Conservation (phyloP, 92 coral and sea anemone genomes). For the Umimayanthus kanabou region DNA sequence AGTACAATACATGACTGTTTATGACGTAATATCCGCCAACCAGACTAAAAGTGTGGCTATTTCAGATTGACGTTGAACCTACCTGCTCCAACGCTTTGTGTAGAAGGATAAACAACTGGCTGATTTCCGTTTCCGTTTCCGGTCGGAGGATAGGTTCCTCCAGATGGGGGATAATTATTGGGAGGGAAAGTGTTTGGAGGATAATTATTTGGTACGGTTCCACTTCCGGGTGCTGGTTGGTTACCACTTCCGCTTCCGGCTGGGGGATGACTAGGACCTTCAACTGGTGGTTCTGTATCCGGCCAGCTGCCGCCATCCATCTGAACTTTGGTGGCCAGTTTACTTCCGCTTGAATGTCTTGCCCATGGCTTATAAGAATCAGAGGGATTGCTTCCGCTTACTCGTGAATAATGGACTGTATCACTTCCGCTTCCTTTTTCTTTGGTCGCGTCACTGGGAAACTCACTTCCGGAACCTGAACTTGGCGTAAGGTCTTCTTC, state of each 20-base stretch:
- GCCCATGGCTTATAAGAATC: not conserved
- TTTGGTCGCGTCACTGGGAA: not conserved
- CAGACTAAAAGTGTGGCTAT: not conserved
- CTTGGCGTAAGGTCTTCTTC: not conserved
- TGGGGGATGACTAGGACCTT: slow-evolving; percentile 4
- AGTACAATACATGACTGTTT: not conserved
- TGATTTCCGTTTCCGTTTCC: slow-evolving; percentile 27
- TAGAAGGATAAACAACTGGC: slow-evolving; percentile 11
- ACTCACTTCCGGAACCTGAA: slow-evolving; percentile 18
- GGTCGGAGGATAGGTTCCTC: slow-evolving; percentile 29
- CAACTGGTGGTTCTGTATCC: slow-evolving; percentile 1
- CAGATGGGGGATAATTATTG: not conserved
- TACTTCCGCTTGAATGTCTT: not conserved
- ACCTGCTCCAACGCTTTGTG: slow-evolving; percentile 3
- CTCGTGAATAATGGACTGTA: not conserved
- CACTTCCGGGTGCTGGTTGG: slow-evolving; percentile 25
- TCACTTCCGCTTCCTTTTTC: slow-evolving; percentile 2
- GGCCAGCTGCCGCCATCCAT: slow-evolving; percentile 26
- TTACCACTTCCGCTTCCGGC: slow-evolving; percentile 17
- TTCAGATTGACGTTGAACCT: not conserved
- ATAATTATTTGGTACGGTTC: slow-evolving; percentile 1
- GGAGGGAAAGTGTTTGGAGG: slow-evolving; percentile 15
- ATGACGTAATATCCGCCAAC: not conserved
- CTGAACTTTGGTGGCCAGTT: not conserved
- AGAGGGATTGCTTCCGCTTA: not conserved